Percentiles rank a stretch among this genome's conserved stretches.
These are phyloP conservation scores for Cervus canadensis DNA, from an alignment of 2,113 vertebrate species.

Conservation along the genomic window DNA sequence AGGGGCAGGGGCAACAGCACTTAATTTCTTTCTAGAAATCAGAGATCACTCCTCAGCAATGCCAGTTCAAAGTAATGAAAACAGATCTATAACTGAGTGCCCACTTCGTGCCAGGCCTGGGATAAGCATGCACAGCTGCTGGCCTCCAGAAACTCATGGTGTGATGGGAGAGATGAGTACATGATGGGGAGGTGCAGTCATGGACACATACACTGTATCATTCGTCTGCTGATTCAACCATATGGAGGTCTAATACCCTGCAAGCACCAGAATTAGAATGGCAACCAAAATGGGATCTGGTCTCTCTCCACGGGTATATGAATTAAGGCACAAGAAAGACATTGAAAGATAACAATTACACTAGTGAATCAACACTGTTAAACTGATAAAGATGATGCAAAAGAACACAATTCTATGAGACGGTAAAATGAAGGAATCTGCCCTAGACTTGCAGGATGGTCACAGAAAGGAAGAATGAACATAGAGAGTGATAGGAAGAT, in stretches of 20 bases:
- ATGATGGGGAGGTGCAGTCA: rapidly evolving
- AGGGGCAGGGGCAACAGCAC: neutral
- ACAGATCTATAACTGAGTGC: neutral
- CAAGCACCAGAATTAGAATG: neutral
- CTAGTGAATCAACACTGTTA: neutral
- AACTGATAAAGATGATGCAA: neutral
- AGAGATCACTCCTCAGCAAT: neutral
- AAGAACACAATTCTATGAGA: neutral
- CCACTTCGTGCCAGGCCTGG: neutral
- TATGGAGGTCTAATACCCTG: neutral
- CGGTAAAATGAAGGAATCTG: neutral
- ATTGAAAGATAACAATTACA: neutral
- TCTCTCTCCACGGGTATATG: neutral
- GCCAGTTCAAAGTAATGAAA: neutral
- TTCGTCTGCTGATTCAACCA: neutral
- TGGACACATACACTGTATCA: rapidly evolving
- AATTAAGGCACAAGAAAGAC: neutral
- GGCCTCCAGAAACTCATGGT: neutral
- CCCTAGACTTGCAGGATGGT: neutral
- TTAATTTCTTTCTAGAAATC: neutral
- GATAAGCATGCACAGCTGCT: neutral
- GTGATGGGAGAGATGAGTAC: neutral
- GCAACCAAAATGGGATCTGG: neutral
- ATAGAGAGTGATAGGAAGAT: neutral
- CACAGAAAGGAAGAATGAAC: neutral